Percentiles rank a stretch among this genome's conserved stretches.
Conservation (phyloP, 2,888 invertebrate genomes). For the Drosophila robusta region DNA sequence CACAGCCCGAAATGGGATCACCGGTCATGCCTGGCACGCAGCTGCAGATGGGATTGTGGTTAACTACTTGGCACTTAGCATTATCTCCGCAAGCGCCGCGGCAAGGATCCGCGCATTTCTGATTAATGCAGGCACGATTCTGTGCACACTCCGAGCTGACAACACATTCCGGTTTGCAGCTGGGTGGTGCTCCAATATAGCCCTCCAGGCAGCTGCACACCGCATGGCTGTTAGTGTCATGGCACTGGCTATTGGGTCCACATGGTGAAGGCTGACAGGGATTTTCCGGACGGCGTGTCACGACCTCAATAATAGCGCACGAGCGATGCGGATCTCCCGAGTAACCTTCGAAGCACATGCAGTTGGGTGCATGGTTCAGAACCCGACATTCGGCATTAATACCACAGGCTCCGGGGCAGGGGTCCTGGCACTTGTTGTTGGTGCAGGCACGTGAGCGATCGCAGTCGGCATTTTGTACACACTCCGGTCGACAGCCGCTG, state of each 20-base stretch:
- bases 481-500: slow-evolving; percentile 92
- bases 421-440: slow-evolving; percentile 91
- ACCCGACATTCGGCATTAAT: slow-evolving; percentile 91
- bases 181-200: slow-evolving; percentile 89
- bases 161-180: slow-evolving; percentile 89
- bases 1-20: slow-evolving; percentile 88
- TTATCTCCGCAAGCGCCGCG: slow-evolving; percentile 88
- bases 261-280: slow-evolving; percentile 89
- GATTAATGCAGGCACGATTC: slow-evolving; percentile 87
- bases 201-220: slow-evolving; percentile 88
- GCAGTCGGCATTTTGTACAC: slow-evolving; percentile 92
- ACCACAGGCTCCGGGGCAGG: slow-evolving; percentile 92
- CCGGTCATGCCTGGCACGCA: slow-evolving; percentile 88
- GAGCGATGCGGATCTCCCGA: slow-evolving; percentile 90
- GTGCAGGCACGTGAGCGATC: slow-evolving; percentile 90
- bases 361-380: slow-evolving; percentile 91
- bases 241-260: slow-evolving; percentile 89
- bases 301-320: slow-evolving; percentile 85
- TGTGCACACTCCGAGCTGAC: slow-evolving; percentile 89
- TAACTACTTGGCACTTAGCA: slow-evolving; percentile 89
- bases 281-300: slow-evolving; percentile 82
- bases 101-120: slow-evolving; percentile 89
- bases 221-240: slow-evolving; percentile 87
- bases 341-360: slow-evolving; percentile 90
- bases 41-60: slow-evolving; percentile 89